Base-by-base conservation (phyloP, 2,888 invertebrate genomes). In the Deladenus siricidicola region DNA sequence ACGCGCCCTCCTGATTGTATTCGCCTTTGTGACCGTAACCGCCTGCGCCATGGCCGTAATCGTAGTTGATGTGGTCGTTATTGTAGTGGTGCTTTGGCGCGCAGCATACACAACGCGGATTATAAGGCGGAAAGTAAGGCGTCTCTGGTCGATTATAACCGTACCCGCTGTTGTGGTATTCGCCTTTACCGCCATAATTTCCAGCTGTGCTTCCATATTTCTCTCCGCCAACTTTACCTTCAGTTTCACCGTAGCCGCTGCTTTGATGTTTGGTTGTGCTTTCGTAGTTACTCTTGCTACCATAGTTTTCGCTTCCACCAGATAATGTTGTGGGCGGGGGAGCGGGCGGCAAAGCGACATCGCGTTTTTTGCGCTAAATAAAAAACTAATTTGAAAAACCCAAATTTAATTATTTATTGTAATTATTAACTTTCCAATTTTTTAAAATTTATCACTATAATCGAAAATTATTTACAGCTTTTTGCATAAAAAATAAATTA, bases 21-120 rank as follows among this genome's bases (percentile, higher is more conserved):
- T 34, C 43, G 3, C 23, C 23, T 3, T 10, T 17, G 3, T 34
- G 23, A n/a, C 45, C 55, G 24, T 55, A 55, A 6, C 26, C 24
- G 1, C 24, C 50, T 21, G 19, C 50, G 4, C 26, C 21, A 29
- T 29, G n/a, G 26, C 26, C 47, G n/a, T 43, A 21, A 3, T 43
- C 21, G 17, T 45, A 45, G 47, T 17, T 45, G 1, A 4, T 45
- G 10, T 45, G 47, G 23, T 45, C 23, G 3, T 39, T 19, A 1
- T 47, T 23, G 45, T 19, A 53, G 19, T 58, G 23, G 24, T 44
- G 45, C 26, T 64, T 63, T 4, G 63, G 63, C 24, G 63, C 61
- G 45, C 63, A 63, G 52, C 63, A 63, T 29, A 63, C 63, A 43
- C 63, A 63, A n/a, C 55, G 54, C 14, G 60, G 58, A 30, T 60